A percentile compares a stretch with the other conserved stretches of the same genome.
Evolutionary conservation across 2,888 invertebrate species (phyloP).

Genomic region (Petrophora chlorosata): DNA sequence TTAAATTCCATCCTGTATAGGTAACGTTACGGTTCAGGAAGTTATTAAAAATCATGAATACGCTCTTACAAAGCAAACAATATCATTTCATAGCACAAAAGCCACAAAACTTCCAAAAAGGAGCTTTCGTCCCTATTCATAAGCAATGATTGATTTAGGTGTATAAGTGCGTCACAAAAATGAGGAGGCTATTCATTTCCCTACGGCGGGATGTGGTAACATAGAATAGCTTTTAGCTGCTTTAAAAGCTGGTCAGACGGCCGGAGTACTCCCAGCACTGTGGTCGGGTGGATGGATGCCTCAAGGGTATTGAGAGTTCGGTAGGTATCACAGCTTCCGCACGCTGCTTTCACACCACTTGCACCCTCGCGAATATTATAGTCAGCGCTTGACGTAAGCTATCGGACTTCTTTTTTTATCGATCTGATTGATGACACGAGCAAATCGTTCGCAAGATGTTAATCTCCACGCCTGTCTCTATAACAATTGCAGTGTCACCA

Average conservation of each 20-base stretch:
- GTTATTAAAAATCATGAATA: too few species aligned
- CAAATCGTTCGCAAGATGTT: too few species aligned
- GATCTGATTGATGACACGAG: too few species aligned
- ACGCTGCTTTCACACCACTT: neutral
- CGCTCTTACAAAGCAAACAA: conserved; percentile 12
- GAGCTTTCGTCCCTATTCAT: conserved; percentile 33
- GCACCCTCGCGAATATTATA: too few species aligned
- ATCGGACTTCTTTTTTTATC: too few species aligned
- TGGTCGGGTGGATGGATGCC: conserved; percentile 15
- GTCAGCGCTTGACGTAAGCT: too few species aligned
- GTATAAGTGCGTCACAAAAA: conserved; percentile 37
- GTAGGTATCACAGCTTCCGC: neutral
- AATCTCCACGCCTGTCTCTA: too few species aligned
- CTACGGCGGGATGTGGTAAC: conserved; percentile 49
- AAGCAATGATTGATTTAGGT: conserved; percentile 37
- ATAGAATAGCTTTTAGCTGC: conserved; percentile 79
- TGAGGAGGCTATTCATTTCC: conserved; percentile 39
- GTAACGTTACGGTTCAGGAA: too few species aligned
- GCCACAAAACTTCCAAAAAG: conserved; percentile 20
- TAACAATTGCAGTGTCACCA: too few species aligned
- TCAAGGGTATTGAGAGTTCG: conserved; percentile 13
- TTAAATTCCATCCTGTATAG: too few species aligned
- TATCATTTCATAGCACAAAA: conserved; percentile 15
- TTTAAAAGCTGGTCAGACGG: conserved; percentile 62
- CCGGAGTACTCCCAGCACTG: too few species aligned